These are phyloP conservation scores for Anser brachyrhynchus DNA, from an alignment of 2,113 vertebrate species.

Conservation along the genomic window DNA sequence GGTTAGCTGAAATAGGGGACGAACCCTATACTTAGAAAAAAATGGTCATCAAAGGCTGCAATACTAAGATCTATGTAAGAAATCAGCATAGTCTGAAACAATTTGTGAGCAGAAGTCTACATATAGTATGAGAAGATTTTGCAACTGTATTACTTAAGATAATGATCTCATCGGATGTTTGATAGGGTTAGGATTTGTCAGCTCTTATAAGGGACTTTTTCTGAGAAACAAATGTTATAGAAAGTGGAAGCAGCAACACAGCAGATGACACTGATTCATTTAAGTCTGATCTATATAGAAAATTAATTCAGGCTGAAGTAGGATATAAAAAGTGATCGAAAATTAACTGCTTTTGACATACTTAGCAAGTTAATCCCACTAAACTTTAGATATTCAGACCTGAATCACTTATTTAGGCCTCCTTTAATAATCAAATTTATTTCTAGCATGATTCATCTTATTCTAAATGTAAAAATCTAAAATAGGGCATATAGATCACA, in stretches of 20 bases:
- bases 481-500: constrained; percentile 19
- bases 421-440: constrained; percentile 21
- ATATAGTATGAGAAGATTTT: neutral
- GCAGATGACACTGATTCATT: neutral
- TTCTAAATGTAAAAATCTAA: constrained; percentile 19
- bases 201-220: neutral
- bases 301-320: neutral
- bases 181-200: neutral
- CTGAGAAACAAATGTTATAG: neutral
- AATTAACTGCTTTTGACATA: neutral
- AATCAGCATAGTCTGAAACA: neutral
- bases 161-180: neutral
- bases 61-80: neutral
- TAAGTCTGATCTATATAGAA: neutral
- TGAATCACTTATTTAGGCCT: neutral
- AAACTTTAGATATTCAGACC: neutral
- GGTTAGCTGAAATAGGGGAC: neutral
- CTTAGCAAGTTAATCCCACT: neutral
- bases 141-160: neutral
- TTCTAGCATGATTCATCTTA: constrained; percentile 20
- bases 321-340: neutral
- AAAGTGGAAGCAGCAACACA: neutral
- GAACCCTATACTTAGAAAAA: neutral
- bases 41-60: neutral
- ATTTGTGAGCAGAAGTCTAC: neutral